Conservation (phyloP, 2,888 invertebrate genomes). For the Chaetoderma sp. region DNA sequence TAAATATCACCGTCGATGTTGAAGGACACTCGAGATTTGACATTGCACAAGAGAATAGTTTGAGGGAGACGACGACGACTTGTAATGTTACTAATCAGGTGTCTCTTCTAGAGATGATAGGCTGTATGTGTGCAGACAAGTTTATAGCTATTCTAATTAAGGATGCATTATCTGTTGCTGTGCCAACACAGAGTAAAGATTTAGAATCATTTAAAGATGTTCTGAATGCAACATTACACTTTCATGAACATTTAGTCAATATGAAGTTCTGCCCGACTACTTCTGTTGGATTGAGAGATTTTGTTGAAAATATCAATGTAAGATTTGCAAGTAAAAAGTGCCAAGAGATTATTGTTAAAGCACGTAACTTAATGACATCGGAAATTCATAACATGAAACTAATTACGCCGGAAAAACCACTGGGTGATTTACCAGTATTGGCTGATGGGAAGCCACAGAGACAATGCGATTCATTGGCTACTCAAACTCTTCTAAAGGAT, state of each 20-base stretch:
- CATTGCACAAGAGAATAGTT: too few relatives aligned
- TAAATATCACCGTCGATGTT: conserved; percentile 71
- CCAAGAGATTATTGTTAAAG: conserved; percentile 78
- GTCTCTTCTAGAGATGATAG: conserved; percentile 71
- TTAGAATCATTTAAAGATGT: conserved; percentile 77
- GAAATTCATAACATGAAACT: conserved; percentile 80
- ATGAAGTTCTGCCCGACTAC: conserved; percentile 63
- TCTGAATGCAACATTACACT: conserved; percentile 76
- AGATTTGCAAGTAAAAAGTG: conserved; percentile 84
- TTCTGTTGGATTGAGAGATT: conserved; percentile 75
- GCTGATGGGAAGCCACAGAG: too few relatives aligned
- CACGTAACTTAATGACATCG: conserved; percentile 81
- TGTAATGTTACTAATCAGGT: neutral
- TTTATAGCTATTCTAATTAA: conserved; percentile 78
- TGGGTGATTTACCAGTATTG: conserved; percentile 47
- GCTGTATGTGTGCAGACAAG: conserved; percentile 72
- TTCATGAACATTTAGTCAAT: conserved; percentile 76
- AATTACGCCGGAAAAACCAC: conserved; percentile 47
- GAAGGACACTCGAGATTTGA: too few relatives aligned
- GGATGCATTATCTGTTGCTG: conserved; percentile 81
- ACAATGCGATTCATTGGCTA: conserved; percentile 41
- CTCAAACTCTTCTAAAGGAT: conserved; percentile 49
- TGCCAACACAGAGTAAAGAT: conserved; percentile 82
- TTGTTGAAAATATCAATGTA: conserved; percentile 80
- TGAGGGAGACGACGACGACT: conserved; percentile 59